Base-by-base conservation (phyloP, 2,888 invertebrate genomes). In the Drosophila mimica region DNA sequence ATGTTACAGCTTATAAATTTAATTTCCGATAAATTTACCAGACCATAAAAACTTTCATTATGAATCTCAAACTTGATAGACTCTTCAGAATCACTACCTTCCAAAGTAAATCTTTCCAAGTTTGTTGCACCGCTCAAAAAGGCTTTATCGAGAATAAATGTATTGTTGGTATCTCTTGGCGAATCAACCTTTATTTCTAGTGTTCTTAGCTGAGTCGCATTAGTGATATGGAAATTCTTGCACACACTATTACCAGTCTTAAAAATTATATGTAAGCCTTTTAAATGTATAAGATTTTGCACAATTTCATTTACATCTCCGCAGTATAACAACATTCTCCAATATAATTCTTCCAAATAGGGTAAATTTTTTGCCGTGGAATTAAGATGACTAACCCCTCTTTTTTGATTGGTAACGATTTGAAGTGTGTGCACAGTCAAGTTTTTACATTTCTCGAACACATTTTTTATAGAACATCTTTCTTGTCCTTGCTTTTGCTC, bases 51-150 rank as follows among this genome's bases (percentile, higher is more conserved):
- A n/a, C n/a, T n/a, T n/a, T n/a, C n/a, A n/a, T n/a, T n/a, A n/a
- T n/a, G n/a, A n/a, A n/a, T n/a, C n/a, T n/a, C n/a, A n/a, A n/a
- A n/a, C n/a, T n/a, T n/a, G n/a, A n/a, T n/a, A n/a, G n/a, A n/a
- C n/a, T n/a, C n/a, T n/a, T n/a, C 8, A 25, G 5, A 1, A 25
- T 7, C 1, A 9, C 0, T 0, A 5, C 25, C 53, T 2, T 0
- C 1, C 15, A 53, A 53, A 20, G 1, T 5, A 5, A 34, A 53
- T 4, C 13, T 13, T 11, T 36, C 17, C 54, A 54, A 38, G 17
- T 54, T 38, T 38, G 17, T 28, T 25, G 17, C 25, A 11, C n/a
- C 7, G 36, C 28, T 36, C 28, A 54, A 28, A 36, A 38, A 54
- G 7, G 0, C 0, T 17, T 25, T 17, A 17, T 34, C 20, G 20